Conservation (phyloP, 2,113 vertebrate genomes). For the Bambusicola thoracicus region DNA sequence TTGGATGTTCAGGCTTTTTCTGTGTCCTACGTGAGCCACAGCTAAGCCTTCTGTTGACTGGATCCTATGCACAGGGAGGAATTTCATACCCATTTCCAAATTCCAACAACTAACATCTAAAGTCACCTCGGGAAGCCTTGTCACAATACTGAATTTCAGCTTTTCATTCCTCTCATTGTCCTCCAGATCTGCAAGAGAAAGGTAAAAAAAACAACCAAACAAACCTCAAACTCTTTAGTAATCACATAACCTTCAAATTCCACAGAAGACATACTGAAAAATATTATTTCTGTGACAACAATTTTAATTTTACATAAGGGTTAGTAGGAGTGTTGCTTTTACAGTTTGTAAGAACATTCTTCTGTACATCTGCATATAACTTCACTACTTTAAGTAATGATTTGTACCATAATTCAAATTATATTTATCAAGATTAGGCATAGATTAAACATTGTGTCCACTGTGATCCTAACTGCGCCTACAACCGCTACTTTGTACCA, state of each 20-base stretch:
- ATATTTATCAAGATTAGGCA: background rate
- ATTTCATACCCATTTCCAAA: background rate
- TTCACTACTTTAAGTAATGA: background rate
- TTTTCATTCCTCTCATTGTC: slow-evolving; percentile 87
- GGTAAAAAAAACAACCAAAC: background rate
- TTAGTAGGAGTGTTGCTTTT: background rate
- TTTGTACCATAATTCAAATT: background rate
- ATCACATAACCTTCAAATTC: background rate
- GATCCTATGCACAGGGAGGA: background rate
- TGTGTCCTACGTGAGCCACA: background rate
- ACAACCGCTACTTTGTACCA: background rate
- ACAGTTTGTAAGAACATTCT: background rate
- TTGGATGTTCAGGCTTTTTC: background rate
- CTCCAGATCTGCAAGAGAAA: slow-evolving; percentile 84
- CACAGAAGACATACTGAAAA: background rate
- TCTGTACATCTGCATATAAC: background rate
- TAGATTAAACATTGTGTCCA: background rate
- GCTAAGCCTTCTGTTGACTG: background rate
- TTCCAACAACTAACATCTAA: background rate
- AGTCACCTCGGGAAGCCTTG: slow-evolving; percentile 90
- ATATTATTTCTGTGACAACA: background rate
- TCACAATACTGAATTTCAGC: slow-evolving; percentile 90
- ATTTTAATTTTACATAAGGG: background rate
- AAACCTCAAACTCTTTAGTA: background rate
- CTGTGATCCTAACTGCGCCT: background rate